Conservation (phyloP, 2,797 vertebrate species). For the Melanitta fusca region DNA sequence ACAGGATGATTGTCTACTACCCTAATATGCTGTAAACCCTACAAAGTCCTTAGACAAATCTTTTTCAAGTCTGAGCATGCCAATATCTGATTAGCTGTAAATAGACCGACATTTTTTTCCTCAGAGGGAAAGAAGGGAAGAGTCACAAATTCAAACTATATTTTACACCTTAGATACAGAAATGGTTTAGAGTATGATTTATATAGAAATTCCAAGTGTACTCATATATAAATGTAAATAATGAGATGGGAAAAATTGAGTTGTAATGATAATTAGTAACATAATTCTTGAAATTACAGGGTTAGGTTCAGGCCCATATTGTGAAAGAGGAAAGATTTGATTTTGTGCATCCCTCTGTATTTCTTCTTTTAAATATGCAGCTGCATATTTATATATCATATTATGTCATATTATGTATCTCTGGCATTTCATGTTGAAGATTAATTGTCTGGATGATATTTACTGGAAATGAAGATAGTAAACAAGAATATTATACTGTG, state of each 20-base stretch:
- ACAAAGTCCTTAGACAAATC: background rate
- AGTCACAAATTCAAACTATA: background rate
- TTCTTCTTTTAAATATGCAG: background rate
- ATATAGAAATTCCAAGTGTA: background rate
- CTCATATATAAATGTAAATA: background rate
- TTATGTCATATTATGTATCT: background rate
- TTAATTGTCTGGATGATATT: background rate
- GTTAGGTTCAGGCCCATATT: background rate
- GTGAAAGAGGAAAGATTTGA: background rate
- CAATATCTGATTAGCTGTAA: constrained; percentile 24
- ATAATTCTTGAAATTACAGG: background rate
- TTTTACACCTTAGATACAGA: constrained; percentile 25
- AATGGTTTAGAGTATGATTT: background rate
- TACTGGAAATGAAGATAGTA: background rate
- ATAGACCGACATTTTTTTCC: constrained; percentile 10
- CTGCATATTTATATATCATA: background rate
- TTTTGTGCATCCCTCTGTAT: background rate
- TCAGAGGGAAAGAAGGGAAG: background rate
- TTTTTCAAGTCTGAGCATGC: constrained; percentile 1
- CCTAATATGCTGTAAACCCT: background rate
- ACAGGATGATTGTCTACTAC: background rate
- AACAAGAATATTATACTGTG: background rate
- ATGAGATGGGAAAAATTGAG: background rate
- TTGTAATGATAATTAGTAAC: background rate
- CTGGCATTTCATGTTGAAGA: background rate